A percentile compares a stretch with the other conserved stretches of the same genome.
phyloP scores from a whole-genome alignment of 1,140 invertebrate species.

The Phenacoccus solenopsis region DNA sequence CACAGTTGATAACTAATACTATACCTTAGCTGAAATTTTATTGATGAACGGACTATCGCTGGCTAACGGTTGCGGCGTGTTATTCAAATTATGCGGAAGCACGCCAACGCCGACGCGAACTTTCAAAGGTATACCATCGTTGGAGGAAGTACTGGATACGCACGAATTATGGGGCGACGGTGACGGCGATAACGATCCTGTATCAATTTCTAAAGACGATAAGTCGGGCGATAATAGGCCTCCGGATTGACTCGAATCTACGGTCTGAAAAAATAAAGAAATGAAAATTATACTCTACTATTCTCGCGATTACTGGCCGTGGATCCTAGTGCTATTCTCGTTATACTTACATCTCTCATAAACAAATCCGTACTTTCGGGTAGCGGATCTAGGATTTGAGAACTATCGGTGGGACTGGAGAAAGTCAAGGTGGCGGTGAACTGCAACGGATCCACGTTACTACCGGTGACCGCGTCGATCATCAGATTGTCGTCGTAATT shows the following conservation, averaged over 20 bases:
- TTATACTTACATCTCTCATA: conserved; percentile 36
- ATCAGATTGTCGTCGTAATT: conserved; percentile 61
- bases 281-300: no score
- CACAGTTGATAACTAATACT: not conserved
- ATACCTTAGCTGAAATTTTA: not conserved
- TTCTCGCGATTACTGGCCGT: no score
- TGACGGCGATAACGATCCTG: conserved; percentile 33
- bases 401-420: conserved; percentile 52
- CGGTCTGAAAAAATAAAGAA: not conserved
- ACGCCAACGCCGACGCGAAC: not conserved
- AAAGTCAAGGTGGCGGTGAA: conserved; percentile 68
- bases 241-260: conserved; percentile 31
- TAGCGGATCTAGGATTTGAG: conserved; percentile 50
- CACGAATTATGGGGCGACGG: conserved; percentile 24
- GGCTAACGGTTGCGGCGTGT: not conserved
- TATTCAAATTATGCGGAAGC: not conserved
- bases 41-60: not conserved
- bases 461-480: conserved; percentile 58
- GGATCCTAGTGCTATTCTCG: no score
- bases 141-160: not conserved
- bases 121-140: not conserved
- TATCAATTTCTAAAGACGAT: conserved; percentile 54
- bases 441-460: conserved; percentile 59
- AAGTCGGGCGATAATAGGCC: conserved; percentile 50
- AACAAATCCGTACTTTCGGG: conserved; percentile 62